A percentile compares a stretch with the other conserved stretches of the same genome.
These are phyloP conservation scores for Lottia gigantea DNA, from an alignment of 2,888 invertebrate species.

Conservation along the genomic window DNA sequence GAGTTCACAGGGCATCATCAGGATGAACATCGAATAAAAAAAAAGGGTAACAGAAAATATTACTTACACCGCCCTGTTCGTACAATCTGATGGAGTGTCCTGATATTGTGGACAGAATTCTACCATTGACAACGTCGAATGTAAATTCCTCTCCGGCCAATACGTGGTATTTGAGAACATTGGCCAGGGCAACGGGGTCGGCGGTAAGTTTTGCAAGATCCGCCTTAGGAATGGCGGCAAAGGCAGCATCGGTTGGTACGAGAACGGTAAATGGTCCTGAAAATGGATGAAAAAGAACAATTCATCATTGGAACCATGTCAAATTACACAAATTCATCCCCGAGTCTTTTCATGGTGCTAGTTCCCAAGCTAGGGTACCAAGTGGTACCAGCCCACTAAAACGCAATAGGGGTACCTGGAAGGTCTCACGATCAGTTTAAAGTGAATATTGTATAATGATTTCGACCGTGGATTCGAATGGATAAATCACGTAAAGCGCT, in stretches of 20 bases:
- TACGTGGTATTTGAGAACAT: conserved; percentile 45
- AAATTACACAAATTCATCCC: too few species aligned
- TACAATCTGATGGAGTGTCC: conserved; percentile 43
- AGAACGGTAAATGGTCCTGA: conserved; percentile 50
- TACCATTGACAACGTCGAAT: conserved; percentile 38
- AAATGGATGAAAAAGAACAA: background rate
- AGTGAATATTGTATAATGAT: too few species aligned
- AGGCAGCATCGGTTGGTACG: conserved; percentile 44
- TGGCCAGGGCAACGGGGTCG: conserved; percentile 33
- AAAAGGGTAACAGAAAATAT: background rate
- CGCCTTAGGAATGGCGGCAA: conserved; percentile 36
- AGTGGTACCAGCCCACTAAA: too few species aligned
- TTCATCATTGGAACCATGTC: background rate
- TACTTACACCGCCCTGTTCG: conserved; percentile 27
- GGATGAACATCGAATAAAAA: too few species aligned
- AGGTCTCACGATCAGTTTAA: too few species aligned
- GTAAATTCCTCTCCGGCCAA: conserved; percentile 41
- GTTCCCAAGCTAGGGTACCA: too few species aligned
- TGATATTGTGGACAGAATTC: conserved; percentile 35
- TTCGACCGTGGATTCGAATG: too few species aligned
- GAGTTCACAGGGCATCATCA: background rate
- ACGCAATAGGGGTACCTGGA: too few species aligned
- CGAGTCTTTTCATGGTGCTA: too few species aligned
- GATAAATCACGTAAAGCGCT: too few species aligned
- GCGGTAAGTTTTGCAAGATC: conserved; percentile 31